Evolutionary conservation across 2,113 vertebrate genomes (phyloP), one percentile per base, ranked within the genome.

Genomic region (Pholis gunnellus): DNA sequence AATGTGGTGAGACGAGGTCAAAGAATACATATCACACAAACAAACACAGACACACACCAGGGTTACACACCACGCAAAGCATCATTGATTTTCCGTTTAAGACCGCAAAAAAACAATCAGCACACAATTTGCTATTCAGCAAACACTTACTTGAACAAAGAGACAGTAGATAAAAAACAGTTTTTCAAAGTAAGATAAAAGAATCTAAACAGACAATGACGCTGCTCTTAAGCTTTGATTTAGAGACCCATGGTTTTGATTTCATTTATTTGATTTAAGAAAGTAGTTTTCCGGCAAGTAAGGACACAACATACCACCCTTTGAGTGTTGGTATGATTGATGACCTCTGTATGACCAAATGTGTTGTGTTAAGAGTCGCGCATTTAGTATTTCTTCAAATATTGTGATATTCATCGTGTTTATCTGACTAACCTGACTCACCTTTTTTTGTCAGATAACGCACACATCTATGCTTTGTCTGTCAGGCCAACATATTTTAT

Each of bases 11-110:
- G 75, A 83, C 67, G 63, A 86, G 84, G 87, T 92, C 88, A 85
- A 88, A 87, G 54, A 75, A 85, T 78, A 87, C 78, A 67, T 76
- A 73, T 52, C 71, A 25, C 70, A 85, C 64, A 56, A 46, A 70
- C 56, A 66, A 42, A 65, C 63, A 78, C 72, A 76, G n/a, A 25
- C 27, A 66, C 63, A 75, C 65, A 50, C 29, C 44, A 63, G 75
- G 71, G 86, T 79, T 75, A 61, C 87, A 84, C 74, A 82, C 78
- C 65, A 76, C 8, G 34, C 38, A 84, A 40, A 50, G 70, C 57
- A 54, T 68, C 77, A 91, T 91, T 84, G 89, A 92, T 92, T 92
- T 91, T 88, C 69, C 82, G 79, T 89, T 91, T 83, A 79, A 80
- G 84, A 73, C 78, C 22, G 7, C 84, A 75, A 92, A 68, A 68